Evolutionary conservation across 2,797 vertebrate genomes (phyloP).

Genomic region (Microchirus variegatus): DNA sequence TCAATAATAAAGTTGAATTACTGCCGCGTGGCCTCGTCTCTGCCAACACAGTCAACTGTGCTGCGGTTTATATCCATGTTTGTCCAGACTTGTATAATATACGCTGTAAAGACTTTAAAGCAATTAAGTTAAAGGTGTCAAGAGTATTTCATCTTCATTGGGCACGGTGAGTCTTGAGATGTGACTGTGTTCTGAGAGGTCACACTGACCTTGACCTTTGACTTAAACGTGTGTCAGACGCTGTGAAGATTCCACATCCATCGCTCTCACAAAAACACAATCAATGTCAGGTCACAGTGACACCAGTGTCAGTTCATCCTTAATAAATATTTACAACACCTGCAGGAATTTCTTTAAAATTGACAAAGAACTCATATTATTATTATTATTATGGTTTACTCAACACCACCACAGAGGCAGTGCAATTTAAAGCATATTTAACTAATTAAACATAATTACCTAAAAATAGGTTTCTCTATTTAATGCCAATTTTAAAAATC

Average conservation of each 20-base stretch:
- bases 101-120: slow-evolving; percentile 1
- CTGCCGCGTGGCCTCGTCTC: not conserved
- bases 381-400: no score
- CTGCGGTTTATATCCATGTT: slow-evolving; percentile 2
- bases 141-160: not conserved
- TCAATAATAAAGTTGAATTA: slow-evolving; percentile 5
- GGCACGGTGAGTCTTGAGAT: no score
- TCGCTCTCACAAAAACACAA: not conserved
- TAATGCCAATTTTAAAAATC: no score
- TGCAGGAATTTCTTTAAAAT: not conserved
- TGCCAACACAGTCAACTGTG: slow-evolving; percentile 7
- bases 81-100: slow-evolving; percentile 10
- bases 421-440: no score
- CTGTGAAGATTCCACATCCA: not conserved
- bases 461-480: no score
- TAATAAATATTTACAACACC: not conserved
- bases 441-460: no score
- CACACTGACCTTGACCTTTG: no score
- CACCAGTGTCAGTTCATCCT: not conserved
- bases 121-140: slow-evolving; percentile 2
- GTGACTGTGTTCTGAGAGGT: not conserved
- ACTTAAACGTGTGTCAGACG: not conserved
- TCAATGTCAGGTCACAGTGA: not conserved
- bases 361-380: no score
- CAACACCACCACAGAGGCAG: no score